Conservation (phyloP, 2,797 vertebrate species). For the Myripristis murdjan region DNA sequence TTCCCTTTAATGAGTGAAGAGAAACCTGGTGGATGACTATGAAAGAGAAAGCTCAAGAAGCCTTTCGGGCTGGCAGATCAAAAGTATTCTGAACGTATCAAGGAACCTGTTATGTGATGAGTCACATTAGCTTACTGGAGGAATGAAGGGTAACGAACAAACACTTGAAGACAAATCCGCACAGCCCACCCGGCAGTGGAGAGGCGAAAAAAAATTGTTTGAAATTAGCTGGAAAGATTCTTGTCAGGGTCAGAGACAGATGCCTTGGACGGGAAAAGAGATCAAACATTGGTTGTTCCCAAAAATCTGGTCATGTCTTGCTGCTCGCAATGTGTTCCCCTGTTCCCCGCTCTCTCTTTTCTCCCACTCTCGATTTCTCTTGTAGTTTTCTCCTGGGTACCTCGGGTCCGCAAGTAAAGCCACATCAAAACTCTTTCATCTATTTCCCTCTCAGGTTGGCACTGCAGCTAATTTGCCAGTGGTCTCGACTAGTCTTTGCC, state of each 20-base stretch:
- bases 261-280: conserved; percentile 26
- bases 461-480: conserved; percentile 9
- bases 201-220: conserved; percentile 2
- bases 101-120: conserved; percentile 65
- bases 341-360: not conserved
- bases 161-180: conserved; percentile 48
- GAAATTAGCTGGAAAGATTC: conserved; percentile 57
- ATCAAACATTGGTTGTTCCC: conserved; percentile 58
- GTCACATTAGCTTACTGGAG: conserved; percentile 55
- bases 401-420: conserved; percentile 7
- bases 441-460: conserved; percentile 25
- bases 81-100: conserved; percentile 57
- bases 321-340: not conserved
- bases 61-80: conserved; percentile 65
- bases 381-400: conserved; percentile 14
- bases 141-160: conserved; percentile 31
- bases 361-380: not conserved
- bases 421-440: conserved; percentile 10
- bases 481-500: conserved; percentile 26
- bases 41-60: conserved; percentile 52
- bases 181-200: conserved; percentile 41
- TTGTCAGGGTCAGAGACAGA: conserved; percentile 49
- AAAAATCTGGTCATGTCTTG: conserved; percentile 19
- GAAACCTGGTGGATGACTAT: conserved; percentile 58
- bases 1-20: conserved; percentile 58